phyloP scores from a whole-genome alignment of 2,797 vertebrate species.

The Micrastur ruficollis region DNA sequence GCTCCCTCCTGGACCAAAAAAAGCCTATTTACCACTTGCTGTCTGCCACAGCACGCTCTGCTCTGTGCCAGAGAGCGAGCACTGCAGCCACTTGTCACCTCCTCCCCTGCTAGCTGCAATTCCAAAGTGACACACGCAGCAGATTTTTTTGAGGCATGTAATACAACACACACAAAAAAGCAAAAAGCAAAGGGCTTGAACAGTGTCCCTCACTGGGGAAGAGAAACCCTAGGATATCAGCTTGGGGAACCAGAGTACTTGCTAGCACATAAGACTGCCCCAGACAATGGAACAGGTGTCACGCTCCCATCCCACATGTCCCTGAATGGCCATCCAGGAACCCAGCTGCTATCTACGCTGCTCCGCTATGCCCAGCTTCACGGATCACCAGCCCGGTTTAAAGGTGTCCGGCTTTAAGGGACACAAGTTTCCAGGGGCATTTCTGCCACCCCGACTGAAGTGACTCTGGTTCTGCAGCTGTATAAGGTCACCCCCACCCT shows the following conservation, averaged over 20 bases:
- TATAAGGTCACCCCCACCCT: not conserved
- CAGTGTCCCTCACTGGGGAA: not conserved
- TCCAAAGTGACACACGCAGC: not conserved
- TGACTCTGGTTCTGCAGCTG: not conserved
- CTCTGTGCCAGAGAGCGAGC: not conserved
- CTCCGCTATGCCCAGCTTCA: not conserved
- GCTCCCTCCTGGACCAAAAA: not conserved
- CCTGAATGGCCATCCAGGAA: not conserved
- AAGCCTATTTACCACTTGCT: not conserved
- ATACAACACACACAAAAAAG: not conserved
- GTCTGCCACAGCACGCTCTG: not conserved
- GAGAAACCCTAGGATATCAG: not conserved
- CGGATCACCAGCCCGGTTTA: not conserved
- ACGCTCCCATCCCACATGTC: not conserved
- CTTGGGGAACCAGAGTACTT: not conserved
- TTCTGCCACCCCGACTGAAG: not conserved
- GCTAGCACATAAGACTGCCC: not conserved
- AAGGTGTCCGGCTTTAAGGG: not conserved
- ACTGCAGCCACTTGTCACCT: not conserved
- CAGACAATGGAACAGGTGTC: not conserved
- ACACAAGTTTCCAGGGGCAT: not conserved
- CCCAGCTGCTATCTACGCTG: not conserved
- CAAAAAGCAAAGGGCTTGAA: not conserved
- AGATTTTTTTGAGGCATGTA: not conserved
- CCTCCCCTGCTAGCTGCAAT: not conserved